phyloP scores from a whole-genome alignment of 2,113 vertebrate genomes.

The Pogona vitticeps region DNA sequence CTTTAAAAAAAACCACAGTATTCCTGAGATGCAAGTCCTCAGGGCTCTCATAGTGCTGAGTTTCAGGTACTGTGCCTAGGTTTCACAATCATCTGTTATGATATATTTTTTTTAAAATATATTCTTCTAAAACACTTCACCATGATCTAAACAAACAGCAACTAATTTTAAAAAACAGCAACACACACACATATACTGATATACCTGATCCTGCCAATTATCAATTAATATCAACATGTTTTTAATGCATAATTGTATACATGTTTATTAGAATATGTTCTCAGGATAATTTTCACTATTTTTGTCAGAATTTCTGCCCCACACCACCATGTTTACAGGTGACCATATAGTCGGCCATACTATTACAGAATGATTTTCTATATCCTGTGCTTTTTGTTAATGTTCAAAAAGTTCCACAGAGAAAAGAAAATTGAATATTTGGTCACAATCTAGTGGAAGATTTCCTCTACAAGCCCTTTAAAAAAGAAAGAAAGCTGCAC shows the following conservation, averaged over 20 bases:
- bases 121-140: neutral
- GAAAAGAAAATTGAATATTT: constrained; percentile 39
- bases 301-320: constrained; percentile 26
- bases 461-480: neutral
- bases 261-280: neutral
- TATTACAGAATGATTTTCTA: constrained; percentile 69
- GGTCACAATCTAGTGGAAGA: neutral
- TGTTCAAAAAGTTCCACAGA: constrained; percentile 63
- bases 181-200: neutral
- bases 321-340: constrained; percentile 8
- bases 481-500: neutral
- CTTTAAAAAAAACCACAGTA: no score
- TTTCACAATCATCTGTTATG: no score
- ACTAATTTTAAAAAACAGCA: neutral
- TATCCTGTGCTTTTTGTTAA: constrained; percentile 66
- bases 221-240: neutral
- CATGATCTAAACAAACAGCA: neutral
- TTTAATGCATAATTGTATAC: neutral
- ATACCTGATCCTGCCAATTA: neutral
- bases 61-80: no score
- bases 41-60: no score
- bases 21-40: no score
- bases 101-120: no score
- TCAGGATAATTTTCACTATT: constrained; percentile 20
- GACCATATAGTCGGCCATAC: no score